Conservation (phyloP, 2,888 invertebrate genomes). For the Aphodius granarius region DNA sequence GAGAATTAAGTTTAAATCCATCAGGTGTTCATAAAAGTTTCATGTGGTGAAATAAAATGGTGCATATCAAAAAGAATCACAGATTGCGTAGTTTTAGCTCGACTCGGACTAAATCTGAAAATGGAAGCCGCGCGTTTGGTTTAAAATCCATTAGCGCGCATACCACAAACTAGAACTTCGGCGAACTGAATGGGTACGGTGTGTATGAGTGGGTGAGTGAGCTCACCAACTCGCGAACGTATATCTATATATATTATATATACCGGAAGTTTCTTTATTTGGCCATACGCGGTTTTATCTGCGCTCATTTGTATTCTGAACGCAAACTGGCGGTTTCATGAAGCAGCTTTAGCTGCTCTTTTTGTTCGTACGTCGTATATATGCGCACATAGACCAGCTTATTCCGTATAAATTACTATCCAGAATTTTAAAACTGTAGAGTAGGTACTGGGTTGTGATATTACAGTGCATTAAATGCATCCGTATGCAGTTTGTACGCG, state of each 20-base stretch:
- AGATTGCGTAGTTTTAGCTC: neutral
- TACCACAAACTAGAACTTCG: neutral
- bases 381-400: neutral
- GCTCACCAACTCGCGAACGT: neutral
- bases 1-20: no score
- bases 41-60: no score
- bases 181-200: neutral
- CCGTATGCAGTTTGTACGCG: neutral
- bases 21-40: no score
- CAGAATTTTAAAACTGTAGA: slow-evolving; percentile 7
- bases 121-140: neutral
- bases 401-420: slow-evolving; percentile 10
- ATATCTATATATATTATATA: slow-evolving; percentile 2
- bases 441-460: neutral
- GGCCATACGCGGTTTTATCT: slow-evolving; percentile 6
- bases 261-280: slow-evolving; percentile 8
- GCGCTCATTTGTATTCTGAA: slow-evolving; percentile 10
- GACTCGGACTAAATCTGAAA: neutral
- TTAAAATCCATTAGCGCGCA: neutral
- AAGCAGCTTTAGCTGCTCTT: neutral
- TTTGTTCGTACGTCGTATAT: neutral
- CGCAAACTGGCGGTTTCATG: slow-evolving; percentile 3
- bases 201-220: neutral
- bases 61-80: neutral
- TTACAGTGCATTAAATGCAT: neutral